A percentile compares a stretch with the other conserved stretches of the same genome.
Evolutionary conservation across 1,140 invertebrate genomes (phyloP).

Genomic region (Odontomachus brunneus): DNA sequence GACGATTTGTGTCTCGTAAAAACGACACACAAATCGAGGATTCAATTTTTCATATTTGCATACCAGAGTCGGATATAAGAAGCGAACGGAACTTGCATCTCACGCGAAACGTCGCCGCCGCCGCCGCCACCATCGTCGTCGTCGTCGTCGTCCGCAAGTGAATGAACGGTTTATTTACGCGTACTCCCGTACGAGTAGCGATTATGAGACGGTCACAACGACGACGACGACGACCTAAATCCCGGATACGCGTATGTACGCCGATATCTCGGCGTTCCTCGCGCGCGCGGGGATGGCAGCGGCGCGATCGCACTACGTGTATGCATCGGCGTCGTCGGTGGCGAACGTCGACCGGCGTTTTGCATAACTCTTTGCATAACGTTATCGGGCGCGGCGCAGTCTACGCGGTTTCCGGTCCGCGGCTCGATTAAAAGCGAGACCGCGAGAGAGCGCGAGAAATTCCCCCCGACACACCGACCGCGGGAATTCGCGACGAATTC

Average conservation of each 20-base stretch:
- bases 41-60: not conserved
- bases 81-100: not conserved
- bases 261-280: conserved; percentile 43
- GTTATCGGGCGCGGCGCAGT: conserved; percentile 4
- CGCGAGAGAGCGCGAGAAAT: not conserved
- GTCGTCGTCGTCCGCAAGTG: not conserved
- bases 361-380: conserved; percentile 32
- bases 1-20: too few species aligned
- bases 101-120: not conserved
- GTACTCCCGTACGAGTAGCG: not conserved
- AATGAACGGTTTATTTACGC: conserved; percentile 55
- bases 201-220: conserved; percentile 35
- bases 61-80: not conserved
- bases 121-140: not conserved
- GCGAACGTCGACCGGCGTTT: conserved; percentile 45
- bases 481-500: not conserved
- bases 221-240: conserved; percentile 65
- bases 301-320: not conserved
- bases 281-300: conserved; percentile 49
- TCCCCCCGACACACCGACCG: too few species aligned
- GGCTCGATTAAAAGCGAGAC: conserved; percentile 7
- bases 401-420: conserved; percentile 50
- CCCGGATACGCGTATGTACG: conserved; percentile 37
- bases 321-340: not conserved
- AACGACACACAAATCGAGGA: not conserved